Evolutionary conservation across 2,888 invertebrate species (phyloP).

Genomic region (Eristalis intricaria): DNA sequence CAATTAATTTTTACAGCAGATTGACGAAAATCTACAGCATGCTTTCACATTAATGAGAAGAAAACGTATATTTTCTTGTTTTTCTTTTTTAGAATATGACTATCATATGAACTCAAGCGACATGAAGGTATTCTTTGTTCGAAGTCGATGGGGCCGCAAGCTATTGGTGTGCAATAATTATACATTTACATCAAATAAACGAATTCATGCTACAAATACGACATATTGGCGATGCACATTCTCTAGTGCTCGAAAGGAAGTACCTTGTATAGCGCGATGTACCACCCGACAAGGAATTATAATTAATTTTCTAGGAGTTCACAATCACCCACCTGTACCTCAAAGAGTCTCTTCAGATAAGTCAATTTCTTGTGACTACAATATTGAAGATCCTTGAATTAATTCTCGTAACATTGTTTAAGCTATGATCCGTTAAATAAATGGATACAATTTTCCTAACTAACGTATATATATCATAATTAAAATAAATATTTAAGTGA

Average conservation of each 20-base stretch:
- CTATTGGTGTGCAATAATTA: constrained; percentile 72
- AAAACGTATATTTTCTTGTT: constrained; percentile 20
- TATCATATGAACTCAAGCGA: constrained; percentile 32
- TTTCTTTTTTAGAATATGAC: constrained; percentile 34
- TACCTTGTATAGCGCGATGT: constrained; percentile 73
- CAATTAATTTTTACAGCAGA: not conserved
- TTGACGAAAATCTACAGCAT: constrained; percentile 5
- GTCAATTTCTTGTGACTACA: constrained; percentile 65
- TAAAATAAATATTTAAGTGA: not conserved
- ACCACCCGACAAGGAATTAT: constrained; percentile 72
- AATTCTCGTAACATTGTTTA: not conserved
- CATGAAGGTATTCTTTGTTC: constrained; percentile 69
- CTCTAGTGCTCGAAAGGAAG: constrained; percentile 69
- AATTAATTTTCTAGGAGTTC: constrained; percentile 71
- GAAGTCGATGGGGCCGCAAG: constrained; percentile 74
- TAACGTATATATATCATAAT: not conserved
- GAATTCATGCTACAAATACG: constrained; percentile 72
- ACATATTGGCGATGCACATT: constrained; percentile 74
- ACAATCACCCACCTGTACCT: constrained; percentile 73
- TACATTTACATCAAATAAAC: constrained; percentile 73
- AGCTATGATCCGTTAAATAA: not conserved
- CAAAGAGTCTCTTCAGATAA: constrained; percentile 46
- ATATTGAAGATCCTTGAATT: constrained; percentile 72
- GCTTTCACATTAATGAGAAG: constrained; percentile 10
- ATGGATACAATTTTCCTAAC: not conserved